Base-by-base conservation (phyloP, 1,140 invertebrate species). In the Ctenoplectra terminalis region DNA sequence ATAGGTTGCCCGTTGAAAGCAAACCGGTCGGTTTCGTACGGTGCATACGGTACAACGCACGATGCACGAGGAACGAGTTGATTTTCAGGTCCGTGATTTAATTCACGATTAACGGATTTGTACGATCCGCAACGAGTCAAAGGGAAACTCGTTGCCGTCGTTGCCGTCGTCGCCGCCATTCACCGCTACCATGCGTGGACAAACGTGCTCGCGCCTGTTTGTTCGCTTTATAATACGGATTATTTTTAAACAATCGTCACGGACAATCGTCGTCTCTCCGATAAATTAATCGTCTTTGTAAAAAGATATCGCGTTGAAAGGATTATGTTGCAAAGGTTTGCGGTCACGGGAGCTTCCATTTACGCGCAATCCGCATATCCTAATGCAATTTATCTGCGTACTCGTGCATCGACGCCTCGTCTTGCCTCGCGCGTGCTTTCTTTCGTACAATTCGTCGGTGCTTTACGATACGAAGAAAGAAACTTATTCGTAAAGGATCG, bases 201-300 rank as follows among this genome's bases (percentile, higher is more conserved):
- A 76, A 72, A 31, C 26, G 43, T 29, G 37, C 52, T 60, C 58
- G 7, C 31, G 58, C 17, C 56, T 26, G 26, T 84, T 84, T 61
- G 29, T 29, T 69, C 20, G 72, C 73, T 72, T 72, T 77, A n/a
- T n/a, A n/a, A 56, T 77, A 82, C 46, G 78, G 58, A 50, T 15
- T 40, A 11, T 37, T 40, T n/a, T 70, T 11, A 56, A 73, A 83
- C 86, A 86, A 81, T 78, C 69, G 50, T 52, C 52, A 40, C 64
- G 70, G 70, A 83, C 73, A 82, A 31, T n/a, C n/a, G n/a, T 50
- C 52, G 67, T 79, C 83, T 76, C 80, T 76, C 54, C 77, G 48
- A 79, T 67, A 74, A 83, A 85, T 75, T 74, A 54, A 52, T 40
- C 66, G n/a, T n/a, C n/a, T n/a, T n/a, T n/a, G n/a, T n/a, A n/a